Conservation (phyloP, 2,888 invertebrate species). For the Platycnemis pennipes region DNA sequence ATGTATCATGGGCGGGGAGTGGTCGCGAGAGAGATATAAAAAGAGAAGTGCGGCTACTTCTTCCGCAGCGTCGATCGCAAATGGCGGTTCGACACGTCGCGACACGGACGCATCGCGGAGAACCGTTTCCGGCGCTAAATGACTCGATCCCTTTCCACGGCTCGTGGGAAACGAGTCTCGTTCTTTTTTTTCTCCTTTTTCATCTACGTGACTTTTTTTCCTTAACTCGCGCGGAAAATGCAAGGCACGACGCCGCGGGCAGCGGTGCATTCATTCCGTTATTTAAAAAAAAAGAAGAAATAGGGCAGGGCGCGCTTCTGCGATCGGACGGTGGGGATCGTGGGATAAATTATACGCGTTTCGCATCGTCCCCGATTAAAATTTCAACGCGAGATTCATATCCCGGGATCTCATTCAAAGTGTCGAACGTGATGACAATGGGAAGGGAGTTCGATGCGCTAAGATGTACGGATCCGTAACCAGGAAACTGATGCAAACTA, state of each 20-base stretch:
- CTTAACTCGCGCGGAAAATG: not conserved
- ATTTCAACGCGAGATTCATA: no score
- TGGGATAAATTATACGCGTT: not conserved
- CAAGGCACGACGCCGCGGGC: not conserved
- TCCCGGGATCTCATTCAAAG: no score
- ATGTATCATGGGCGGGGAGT: not conserved
- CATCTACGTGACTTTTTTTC: not conserved
- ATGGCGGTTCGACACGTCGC: not conserved
- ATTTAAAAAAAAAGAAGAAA: not conserved
- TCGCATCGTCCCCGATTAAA: not conserved
- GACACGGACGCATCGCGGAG: not conserved
- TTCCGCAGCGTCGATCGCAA: not conserved
- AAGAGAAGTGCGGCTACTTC: not conserved
- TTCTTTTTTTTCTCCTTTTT: not conserved
- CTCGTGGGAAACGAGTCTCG: not conserved
- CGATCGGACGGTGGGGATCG: not conserved
- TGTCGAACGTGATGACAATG: no score
- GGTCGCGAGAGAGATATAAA: not conserved
- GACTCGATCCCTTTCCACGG: not conserved
- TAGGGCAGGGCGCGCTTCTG: not conserved
- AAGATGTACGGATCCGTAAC: no score
- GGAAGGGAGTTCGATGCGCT: no score
- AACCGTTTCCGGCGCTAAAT: conserved; percentile 19
- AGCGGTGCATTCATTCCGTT: not conserved
- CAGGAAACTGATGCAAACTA: no score